These are phyloP conservation scores for Agrilus biguttatus DNA, from an alignment of 2,888 invertebrate genomes.

Conservation along the genomic window DNA sequence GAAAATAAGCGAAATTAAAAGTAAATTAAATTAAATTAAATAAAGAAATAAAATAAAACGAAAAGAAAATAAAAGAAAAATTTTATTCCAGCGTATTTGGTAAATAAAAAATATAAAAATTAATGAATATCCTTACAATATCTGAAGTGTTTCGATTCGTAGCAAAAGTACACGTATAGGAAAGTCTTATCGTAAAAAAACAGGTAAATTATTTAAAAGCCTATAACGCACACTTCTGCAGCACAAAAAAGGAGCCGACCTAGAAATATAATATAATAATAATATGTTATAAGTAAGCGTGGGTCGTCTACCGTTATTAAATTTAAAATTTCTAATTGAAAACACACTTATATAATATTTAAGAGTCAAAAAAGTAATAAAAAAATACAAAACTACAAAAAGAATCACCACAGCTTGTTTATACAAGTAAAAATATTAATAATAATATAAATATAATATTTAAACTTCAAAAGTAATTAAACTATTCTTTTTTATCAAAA, in stretches of 20 bases:
- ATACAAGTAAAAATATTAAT: constrained; percentile 32
- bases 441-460: constrained; percentile 27
- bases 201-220: constrained; percentile 7
- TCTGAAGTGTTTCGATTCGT: constrained; percentile 24
- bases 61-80: constrained; percentile 2
- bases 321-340: constrained; percentile 33
- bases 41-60: constrained; percentile 1
- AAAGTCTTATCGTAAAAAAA: constrained; percentile 21
- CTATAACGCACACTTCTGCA: constrained; percentile 4
- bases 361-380: constrained; percentile 30
- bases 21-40: too few species aligned
- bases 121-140: constrained; percentile 15
- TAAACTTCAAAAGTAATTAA: constrained; percentile 30
- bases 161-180: constrained; percentile 16
- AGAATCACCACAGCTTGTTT: constrained; percentile 25
- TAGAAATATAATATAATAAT: constrained; percentile 4
- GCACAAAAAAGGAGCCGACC: constrained; percentile 6
- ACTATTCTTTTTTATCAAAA: constrained; percentile 18
- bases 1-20: too few species aligned
- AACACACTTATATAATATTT: constrained; percentile 32
- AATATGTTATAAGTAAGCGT: constrained; percentile 4
- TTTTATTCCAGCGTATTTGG: constrained; percentile 1
- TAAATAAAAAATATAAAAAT: constrained; percentile 4
- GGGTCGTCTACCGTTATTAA: constrained; percentile 14
- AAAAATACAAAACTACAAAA: constrained; percentile 22